Conservation (phyloP, 2,797 vertebrate species). For the Halcyon leucocephala region DNA sequence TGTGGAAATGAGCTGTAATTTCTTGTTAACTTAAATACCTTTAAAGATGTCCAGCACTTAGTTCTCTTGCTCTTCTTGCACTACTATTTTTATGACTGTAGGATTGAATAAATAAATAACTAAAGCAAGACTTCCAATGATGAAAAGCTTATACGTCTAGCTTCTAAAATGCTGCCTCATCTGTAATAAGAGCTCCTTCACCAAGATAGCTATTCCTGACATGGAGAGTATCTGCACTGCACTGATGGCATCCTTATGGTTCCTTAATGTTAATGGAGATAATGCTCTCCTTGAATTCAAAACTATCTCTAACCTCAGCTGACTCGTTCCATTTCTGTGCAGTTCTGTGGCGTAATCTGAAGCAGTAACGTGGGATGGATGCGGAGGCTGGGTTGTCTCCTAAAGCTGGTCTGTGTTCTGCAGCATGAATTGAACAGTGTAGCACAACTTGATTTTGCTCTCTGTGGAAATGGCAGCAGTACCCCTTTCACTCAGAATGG, state of each 20-base stretch:
- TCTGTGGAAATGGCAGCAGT: background rate
- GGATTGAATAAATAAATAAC: background rate
- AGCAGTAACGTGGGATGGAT: fast-evolving
- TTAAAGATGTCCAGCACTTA: background rate
- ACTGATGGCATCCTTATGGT: background rate
- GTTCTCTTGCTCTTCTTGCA: background rate
- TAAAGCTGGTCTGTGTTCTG: background rate
- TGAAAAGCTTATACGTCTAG: background rate
- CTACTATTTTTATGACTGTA: background rate
- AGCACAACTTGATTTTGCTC: background rate
- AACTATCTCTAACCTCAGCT: background rate
- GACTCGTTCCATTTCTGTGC: background rate
- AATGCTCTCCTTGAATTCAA: background rate
- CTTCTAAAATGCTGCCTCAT: slow-evolving; percentile 34
- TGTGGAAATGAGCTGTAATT: background rate
- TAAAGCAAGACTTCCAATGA: background rate
- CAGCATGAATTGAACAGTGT: background rate
- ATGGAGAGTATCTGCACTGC: background rate
- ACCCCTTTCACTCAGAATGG: background rate
- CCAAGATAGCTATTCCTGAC: background rate
- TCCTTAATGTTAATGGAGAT: background rate
- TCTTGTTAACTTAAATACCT: background rate
- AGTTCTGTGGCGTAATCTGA: background rate
- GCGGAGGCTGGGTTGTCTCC: fast-evolving
- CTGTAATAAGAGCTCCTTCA: background rate